Conservation (phyloP, 2,113 vertebrate species). For the Megatriorchis doriae region DNA sequence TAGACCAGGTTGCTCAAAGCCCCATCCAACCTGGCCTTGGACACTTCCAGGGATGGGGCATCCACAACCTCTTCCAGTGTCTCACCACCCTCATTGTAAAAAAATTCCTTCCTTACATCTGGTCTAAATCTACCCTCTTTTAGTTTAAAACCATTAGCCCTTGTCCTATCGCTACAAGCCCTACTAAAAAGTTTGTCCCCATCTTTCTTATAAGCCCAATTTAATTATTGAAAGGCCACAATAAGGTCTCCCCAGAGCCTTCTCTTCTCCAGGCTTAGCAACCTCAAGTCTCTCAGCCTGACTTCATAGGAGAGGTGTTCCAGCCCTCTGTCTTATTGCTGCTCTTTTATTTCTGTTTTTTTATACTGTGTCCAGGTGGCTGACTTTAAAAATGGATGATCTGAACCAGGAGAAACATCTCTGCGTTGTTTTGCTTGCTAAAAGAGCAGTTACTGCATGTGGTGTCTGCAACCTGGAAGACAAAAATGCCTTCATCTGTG, state of each 20-base stretch:
- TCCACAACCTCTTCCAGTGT: fast-evolving
- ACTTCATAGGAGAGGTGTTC: neutral
- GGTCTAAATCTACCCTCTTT: neutral
- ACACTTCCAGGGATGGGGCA: neutral
- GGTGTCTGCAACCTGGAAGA: neutral
- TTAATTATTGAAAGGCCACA: fast-evolving
- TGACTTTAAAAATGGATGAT: neutral
- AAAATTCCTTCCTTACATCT: neutral
- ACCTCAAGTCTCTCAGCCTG: neutral
- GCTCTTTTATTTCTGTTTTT: neutral
- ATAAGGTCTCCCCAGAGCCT: fast-evolving
- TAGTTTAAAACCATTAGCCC: neutral
- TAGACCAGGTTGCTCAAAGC: neutral
- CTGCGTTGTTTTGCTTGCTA: neutral
- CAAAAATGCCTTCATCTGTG: neutral
- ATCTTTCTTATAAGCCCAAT: neutral
- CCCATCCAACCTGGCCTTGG: neutral
- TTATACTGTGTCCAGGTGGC: neutral
- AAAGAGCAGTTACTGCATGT: neutral
- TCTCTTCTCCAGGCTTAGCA: neutral
- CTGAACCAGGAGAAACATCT: neutral
- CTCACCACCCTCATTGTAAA: fast-evolving
- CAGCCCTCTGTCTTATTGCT: neutral
- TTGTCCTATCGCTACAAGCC: neutral
- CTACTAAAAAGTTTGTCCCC: neutral